Percentiles rank a stretch among this genome's conserved stretches.
Conservation (phyloP, 2,888 invertebrate species). For the Nycteola revayana region DNA sequence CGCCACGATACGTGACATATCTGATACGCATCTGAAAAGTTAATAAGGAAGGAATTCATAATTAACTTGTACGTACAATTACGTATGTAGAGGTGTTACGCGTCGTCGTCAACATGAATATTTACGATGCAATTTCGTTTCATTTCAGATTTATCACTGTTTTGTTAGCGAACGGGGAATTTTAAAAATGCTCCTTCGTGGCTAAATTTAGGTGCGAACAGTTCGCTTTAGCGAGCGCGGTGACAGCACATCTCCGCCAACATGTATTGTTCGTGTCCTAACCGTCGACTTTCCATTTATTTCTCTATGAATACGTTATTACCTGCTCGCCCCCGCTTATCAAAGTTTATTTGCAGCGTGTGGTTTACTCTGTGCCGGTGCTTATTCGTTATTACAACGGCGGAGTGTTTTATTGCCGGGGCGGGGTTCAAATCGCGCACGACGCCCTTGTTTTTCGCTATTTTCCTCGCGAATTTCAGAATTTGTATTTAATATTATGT, state of each 20-base stretch:
- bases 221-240: conserved; percentile 44
- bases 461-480: conserved; percentile 57
- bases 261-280: conserved; percentile 78
- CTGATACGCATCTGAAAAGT: conserved; percentile 59
- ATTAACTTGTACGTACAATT: conserved; percentile 54
- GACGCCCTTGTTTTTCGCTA: conserved; percentile 72
- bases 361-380: conserved; percentile 81
- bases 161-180: conserved; percentile 56
- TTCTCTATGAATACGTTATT: conserved; percentile 83
- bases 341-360: conserved; percentile 82
- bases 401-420: conserved; percentile 80
- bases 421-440: conserved; percentile 75
- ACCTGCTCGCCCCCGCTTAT: conserved; percentile 82
- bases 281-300: conserved; percentile 82
- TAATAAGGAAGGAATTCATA: conserved; percentile 66
- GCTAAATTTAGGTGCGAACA: conserved; percentile 58
- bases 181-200: conserved; percentile 69
- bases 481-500: conserved; percentile 66
- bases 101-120: conserved; percentile 65
- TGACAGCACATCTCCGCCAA: conserved; percentile 72
- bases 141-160: conserved; percentile 70
- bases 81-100: conserved; percentile 46
- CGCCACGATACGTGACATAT: conserved; percentile 40
- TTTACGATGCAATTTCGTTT: conserved; percentile 73
- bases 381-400: conserved; percentile 81